Evolutionary conservation across 1,140 invertebrate species (phyloP).

Genomic region (Zaprionus tsacasi): DNA sequence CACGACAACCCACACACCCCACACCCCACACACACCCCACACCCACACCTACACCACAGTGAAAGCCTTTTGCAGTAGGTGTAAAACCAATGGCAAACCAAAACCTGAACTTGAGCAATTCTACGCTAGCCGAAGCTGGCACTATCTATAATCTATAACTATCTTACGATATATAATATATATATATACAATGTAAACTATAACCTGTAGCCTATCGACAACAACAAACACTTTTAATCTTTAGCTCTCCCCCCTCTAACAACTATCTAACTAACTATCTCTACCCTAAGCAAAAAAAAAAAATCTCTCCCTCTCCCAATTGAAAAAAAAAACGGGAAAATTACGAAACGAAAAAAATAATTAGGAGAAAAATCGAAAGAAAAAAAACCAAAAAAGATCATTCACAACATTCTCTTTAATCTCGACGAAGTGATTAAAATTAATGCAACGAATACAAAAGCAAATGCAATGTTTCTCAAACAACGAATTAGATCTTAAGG

Average conservation of each 20-base stretch:
- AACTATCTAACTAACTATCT: conserved; percentile 44
- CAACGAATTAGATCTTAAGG: conserved; percentile 85
- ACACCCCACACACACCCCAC: conserved; percentile 21
- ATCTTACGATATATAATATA: conserved; percentile 54
- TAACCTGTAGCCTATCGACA: conserved; percentile 68
- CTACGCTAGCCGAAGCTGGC: conserved; percentile 48
- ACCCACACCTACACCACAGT: conserved; percentile 51
- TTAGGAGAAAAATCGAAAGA: conserved; percentile 12
- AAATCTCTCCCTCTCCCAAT: background rate
- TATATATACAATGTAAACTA: conserved; percentile 49
- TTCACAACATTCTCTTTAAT: conserved; percentile 56
- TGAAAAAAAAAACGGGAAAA: conserved; percentile 9
- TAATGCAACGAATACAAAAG: conserved; percentile 83
- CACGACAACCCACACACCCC: conserved; percentile 32
- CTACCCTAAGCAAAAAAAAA: conserved; percentile 34
- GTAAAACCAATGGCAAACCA: conserved; percentile 59
- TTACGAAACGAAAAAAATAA: conserved; percentile 14
- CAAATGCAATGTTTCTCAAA: conserved; percentile 86
- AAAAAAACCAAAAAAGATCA: conserved; percentile 11
- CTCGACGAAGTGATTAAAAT: conserved; percentile 83
- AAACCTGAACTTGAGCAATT: conserved; percentile 80
- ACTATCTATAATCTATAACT: conserved; percentile 64
- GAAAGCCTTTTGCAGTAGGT: conserved; percentile 74
- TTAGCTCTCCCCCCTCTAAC: conserved; percentile 54
- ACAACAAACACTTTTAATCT: conserved; percentile 61